These are phyloP conservation scores for Platyrinchus mystaceus DNA, from an alignment of 2,797 vertebrate genomes.

Conservation along the genomic window DNA sequence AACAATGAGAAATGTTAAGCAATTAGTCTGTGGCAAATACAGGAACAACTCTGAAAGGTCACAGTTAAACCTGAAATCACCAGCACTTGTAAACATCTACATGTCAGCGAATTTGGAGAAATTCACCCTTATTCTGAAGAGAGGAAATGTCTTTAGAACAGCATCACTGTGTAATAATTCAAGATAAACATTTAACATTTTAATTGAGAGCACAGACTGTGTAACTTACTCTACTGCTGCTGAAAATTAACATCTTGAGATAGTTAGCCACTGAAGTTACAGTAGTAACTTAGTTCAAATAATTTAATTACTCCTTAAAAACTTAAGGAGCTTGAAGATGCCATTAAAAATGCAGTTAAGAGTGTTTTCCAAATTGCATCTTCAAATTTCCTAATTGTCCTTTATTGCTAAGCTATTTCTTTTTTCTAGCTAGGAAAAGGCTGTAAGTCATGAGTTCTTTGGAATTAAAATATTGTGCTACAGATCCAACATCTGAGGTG, in stretches of 20 bases:
- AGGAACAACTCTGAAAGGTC: constrained; percentile 9
- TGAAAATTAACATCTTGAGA: not conserved
- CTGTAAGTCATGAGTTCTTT: not conserved
- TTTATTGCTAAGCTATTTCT: not conserved
- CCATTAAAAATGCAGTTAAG: not conserved
- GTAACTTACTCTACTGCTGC: not conserved
- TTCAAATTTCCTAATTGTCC: not conserved
- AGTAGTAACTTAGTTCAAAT: not conserved
- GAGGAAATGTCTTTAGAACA: not conserved
- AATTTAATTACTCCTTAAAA: constrained; percentile 3
- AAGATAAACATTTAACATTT: not conserved
- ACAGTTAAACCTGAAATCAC: constrained; percentile 20
- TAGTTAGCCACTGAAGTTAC: not conserved
- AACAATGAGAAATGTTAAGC: not conserved
- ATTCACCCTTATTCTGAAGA: not conserved
- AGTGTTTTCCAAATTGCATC: not conserved
- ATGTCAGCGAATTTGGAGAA: not conserved
- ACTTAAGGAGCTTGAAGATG: not conserved
- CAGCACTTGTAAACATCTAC: not conserved
- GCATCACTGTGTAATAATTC: not conserved
- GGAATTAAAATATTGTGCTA: not conserved
- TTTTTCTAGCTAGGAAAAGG: not conserved
- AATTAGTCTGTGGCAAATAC: not conserved
- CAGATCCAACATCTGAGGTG: not conserved
- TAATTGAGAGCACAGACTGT: not conserved